Base-by-base conservation (phyloP, 1,140 invertebrate species). In the Cyphomyrmex costatus region DNA sequence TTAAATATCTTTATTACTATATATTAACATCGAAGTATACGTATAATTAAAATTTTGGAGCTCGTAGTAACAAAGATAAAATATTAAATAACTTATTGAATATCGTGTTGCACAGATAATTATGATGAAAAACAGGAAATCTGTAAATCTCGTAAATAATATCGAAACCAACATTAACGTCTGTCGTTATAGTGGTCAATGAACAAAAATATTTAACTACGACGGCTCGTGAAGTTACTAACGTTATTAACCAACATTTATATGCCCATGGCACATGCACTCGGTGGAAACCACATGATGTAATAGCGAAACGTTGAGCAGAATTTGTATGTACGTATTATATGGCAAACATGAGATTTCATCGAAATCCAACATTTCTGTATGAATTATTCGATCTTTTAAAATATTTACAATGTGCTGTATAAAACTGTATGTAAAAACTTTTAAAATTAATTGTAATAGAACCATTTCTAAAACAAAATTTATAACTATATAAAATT, bases 141-240 rank as follows among this genome's bases (percentile, higher is more conserved):
- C 14, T 19, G 3, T 27, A 7, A 74, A 58, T 24, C 36, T 58
- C 21, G 24, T n/a, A 80, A 82, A 58, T 58, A 58, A 61, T 60
- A 83, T 73, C 56, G 16, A 21, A 30, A 33, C 10, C 6, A 51
- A 53, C 36, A 30, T 73, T 76, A 53, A 85, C 19, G 49, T 63
- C 14, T 21, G 36, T 8, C 7, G 19, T 71, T 82, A n/a, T n/a
- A 73, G 53, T 21, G 27, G 24, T 66, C 36, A 56, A 56, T 30
- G 60, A 46, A 56, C 19, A 65, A 78, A 65, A 85, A 85, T 78
- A 76, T 84, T 84, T 84, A 85, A 78, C 42, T 78, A 56, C 30
- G 8, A 63, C 19, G 56, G n/a, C 30, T 76, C 30, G n/a, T 49
- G 46, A 80, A 80, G 70, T 61, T 12, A 49, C 27, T 76, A 76